These are phyloP conservation scores for Agriotes lineatus DNA, from an alignment of 2,888 invertebrate species.

Conservation along the genomic window DNA sequence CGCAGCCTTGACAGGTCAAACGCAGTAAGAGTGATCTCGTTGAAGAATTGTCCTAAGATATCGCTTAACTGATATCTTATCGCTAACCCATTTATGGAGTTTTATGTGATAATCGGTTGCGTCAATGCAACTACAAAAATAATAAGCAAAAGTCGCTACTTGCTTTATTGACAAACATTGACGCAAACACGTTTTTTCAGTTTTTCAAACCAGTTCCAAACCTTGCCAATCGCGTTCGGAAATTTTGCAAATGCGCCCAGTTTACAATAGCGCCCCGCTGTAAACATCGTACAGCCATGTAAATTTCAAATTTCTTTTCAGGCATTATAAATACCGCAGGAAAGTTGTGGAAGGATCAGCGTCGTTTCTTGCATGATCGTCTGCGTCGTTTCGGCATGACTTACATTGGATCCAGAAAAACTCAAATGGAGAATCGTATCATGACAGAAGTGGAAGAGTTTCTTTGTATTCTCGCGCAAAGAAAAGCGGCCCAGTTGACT, in stretches of 20 bases:
- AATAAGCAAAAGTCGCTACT: neutral
- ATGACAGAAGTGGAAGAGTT: slow-evolving; percentile 86
- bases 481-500: slow-evolving; percentile 78
- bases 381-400: slow-evolving; percentile 91
- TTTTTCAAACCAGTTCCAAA: neutral
- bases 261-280: too few species aligned
- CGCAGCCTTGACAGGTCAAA: slow-evolving; percentile 62
- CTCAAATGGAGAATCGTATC: slow-evolving; percentile 86
- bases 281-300: too few species aligned
- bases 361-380: slow-evolving; percentile 88
- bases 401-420: slow-evolving; percentile 83
- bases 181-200: neutral
- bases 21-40: slow-evolving; percentile 58
- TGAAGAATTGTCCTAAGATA: slow-evolving; percentile 32
- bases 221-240: neutral
- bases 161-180: slow-evolving; percentile 4
- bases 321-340: slow-evolving; percentile 93
- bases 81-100: slow-evolving; percentile 47
- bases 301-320: too few species aligned
- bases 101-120: slow-evolving; percentile 33
- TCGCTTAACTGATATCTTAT: slow-evolving; percentile 33
- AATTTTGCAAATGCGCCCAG: too few species aligned
- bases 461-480: slow-evolving; percentile 74
- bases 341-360: slow-evolving; percentile 90
- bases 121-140: slow-evolving; percentile 22